Base-by-base conservation (phyloP, 2,797 vertebrate genomes). In the Paramormyrops hopkinsi region DNA sequence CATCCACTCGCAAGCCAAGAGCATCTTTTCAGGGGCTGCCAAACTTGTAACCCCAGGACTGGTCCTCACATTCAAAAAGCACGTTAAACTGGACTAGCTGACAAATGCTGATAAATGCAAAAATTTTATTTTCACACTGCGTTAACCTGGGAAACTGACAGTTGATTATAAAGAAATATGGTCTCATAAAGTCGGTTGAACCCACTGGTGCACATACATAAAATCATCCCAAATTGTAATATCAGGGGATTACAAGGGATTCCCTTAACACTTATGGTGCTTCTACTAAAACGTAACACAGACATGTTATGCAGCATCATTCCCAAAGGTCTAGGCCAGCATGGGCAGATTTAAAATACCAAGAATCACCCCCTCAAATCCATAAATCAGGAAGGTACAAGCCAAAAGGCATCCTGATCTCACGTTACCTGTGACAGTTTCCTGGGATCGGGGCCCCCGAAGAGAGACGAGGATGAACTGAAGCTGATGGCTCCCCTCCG, bases 401-500 rank as follows among this genome's bases (percentile, higher is more conserved):
- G 2, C 0, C 41, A 83, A 48, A 53, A 44, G 85, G 19, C 46
- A 53, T 59, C 25, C 44, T 11, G 44, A 51, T 22, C 88, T 73
- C 41, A 76, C 59, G 62, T 90, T 95, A 96, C 96, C 96, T 97
- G 96, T 11, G 96, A 97, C 90, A 97, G 96, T 93, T 97, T 96
- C 92, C 97, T 94, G 89, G 97, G 96, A 90, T 96, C 96, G 91
- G 96, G 96, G 90, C 97, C 97, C 91, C 97, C 96, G 92, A 97
- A 97, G 90, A 97, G 95, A 54, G 96, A 96, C 46, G 96, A 96
- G 93, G 96, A 96, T 95, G 96, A 97, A 92, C 96, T 97, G 95
- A 97, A 96, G 94, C 97, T 97, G 95, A 97, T 97, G 94, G 97
- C 96, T 89, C 97, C 97, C 90, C 96, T 93, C 93, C 96, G 96